Evolutionary conservation across 2,888 invertebrate genomes (phyloP), one percentile per base, ranked within the genome.

Genomic region (Papilio elwesi): DNA sequence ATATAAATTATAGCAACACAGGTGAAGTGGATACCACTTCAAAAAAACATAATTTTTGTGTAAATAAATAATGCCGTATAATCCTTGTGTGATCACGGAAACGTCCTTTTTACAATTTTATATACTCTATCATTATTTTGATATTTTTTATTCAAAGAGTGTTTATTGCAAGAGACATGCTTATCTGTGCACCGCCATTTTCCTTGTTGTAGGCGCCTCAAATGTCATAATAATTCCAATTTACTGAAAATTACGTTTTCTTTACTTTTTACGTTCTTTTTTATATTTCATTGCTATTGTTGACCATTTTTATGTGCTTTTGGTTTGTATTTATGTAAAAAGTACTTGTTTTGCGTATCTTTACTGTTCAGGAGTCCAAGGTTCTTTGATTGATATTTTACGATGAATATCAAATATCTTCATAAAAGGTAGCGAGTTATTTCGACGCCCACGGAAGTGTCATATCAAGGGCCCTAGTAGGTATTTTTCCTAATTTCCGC

Each of bases 161-260:
- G 13, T 38, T 13, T 43, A 36, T 5, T 43, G 13, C 10, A 49
- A 64, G 49, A 49, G 26, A 12, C 12, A 70, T 16, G 52, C 66
- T 77, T 75, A 77, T 81, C 79, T 81, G 79, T 79, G 47, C 68
- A 77, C 87, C 92, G 92, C 93, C 93, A 93, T 93, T 92, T 93
- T 93, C 90, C 92, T 92, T 93, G 92, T 93, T 92, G 92, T 92
- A 92, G 92, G 92, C 90, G 91, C 91, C 88, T 91, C 92, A 93
- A 93, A 93, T 93, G 93, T 93, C 93, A 93, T 93, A 93, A 93
- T 93, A 93, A 91, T 93, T 92, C 91, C 85, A 84, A 87, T 90
- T 91, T 90, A 85, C 83, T 78, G 82, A 86, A 89, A 88, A 89
- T 85, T 87, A 85, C 82, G 85, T 91, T 92, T 92, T 89, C 84